These are phyloP conservation scores for Trichonephila inaurata DNA, from an alignment of 1,140 invertebrate species.

Conservation along the genomic window DNA sequence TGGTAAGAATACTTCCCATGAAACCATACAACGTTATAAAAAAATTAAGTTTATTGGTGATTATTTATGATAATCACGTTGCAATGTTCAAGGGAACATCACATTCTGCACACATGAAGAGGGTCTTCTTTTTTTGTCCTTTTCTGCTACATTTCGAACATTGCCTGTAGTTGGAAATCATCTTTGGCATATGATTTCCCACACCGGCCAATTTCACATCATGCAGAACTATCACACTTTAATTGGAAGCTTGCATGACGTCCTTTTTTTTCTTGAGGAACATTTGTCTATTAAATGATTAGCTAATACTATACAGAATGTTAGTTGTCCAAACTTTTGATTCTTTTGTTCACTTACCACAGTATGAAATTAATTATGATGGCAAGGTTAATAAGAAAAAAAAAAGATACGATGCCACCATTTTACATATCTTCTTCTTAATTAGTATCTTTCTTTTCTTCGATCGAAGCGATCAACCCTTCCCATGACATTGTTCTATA, in stretches of 20 bases:
- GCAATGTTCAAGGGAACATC: neutral
- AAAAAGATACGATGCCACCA: too few species aligned
- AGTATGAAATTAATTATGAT: too few species aligned
- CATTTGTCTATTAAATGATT: neutral
- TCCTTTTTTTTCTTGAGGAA: neutral
- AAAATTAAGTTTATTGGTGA: neutral
- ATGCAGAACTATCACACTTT: neutral
- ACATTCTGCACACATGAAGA: neutral
- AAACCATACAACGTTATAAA: neutral
- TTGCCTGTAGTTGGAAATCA: neutral
- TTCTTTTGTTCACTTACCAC: too few species aligned
- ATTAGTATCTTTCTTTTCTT: too few species aligned
- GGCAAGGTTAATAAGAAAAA: too few species aligned
- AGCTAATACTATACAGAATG: too few species aligned
- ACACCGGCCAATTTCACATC: neutral
- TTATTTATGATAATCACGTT: neutral
- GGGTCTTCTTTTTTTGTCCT: neutral
- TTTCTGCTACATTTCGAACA: neutral
- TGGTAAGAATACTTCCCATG: neutral
- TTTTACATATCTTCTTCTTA: too few species aligned
- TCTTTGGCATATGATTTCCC: neutral
- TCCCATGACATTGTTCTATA: too few species aligned
- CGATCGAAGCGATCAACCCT: too few species aligned
- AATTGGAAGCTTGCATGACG: neutral
- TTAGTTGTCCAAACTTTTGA: too few species aligned